Conservation (phyloP, 2,888 invertebrate species). For the Acanthococcus lagerstroemiae region DNA sequence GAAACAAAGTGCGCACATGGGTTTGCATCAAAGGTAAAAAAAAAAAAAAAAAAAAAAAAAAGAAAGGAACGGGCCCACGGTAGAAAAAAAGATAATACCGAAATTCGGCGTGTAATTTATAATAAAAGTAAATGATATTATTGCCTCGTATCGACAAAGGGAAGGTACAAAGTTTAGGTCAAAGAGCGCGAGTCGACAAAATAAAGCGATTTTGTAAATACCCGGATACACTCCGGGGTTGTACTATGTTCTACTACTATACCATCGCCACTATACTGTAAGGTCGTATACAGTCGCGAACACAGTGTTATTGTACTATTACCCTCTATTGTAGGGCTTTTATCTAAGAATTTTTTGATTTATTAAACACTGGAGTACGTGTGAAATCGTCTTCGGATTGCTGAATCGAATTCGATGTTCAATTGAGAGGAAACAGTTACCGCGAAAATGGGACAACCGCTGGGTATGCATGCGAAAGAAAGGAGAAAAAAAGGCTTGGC, state of each 20-base stretch:
- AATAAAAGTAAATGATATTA: slow-evolving; percentile 27
- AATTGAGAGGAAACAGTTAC: slow-evolving; percentile 29
- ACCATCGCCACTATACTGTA: slow-evolving; percentile 3
- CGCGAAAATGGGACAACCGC: slow-evolving; percentile 14
- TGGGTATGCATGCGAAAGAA: not conserved
- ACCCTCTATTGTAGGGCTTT: slow-evolving; percentile 8
- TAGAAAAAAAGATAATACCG: not conserved
- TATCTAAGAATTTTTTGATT: slow-evolving; percentile 27
- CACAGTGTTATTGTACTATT: slow-evolving; percentile 1
- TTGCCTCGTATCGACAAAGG: slow-evolving; percentile 20
- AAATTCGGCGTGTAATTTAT: slow-evolving; percentile 28
- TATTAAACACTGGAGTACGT: slow-evolving; percentile 28
- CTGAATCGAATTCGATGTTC: slow-evolving; percentile 27
- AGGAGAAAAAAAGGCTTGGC: slow-evolving; percentile 6
- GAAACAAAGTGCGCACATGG: no score
- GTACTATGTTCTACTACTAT: slow-evolving; percentile 14
- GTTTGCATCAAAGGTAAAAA: not conserved
- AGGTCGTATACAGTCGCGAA: not conserved
- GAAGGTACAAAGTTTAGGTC: slow-evolving; percentile 22
- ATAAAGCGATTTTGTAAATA: slow-evolving; percentile 19
- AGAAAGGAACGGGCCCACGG: not conserved
- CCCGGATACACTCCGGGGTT: slow-evolving; percentile 13
- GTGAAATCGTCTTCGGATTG: slow-evolving; percentile 28
- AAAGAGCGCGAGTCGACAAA: slow-evolving; percentile 14
- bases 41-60: not conserved